Base-by-base conservation (phyloP, 2,888 invertebrate genomes). In the Caenorhabditis afra region DNA sequence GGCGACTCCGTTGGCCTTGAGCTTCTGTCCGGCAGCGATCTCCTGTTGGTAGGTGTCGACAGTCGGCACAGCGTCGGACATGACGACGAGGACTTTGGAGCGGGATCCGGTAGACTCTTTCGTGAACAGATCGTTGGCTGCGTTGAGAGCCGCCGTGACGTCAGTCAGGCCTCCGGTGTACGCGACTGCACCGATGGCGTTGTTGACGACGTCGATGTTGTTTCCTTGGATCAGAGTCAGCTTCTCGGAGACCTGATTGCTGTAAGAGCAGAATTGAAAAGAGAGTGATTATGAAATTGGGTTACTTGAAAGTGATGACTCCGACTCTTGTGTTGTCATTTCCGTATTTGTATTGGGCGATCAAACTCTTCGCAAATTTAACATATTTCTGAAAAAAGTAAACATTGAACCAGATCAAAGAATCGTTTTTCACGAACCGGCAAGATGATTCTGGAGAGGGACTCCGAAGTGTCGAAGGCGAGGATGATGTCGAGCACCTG, bases 41-140 rank as follows among this genome's bases (percentile, higher is more conserved):
- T 73, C 73, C 44, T 62, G 37, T 0, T 22, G 12, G 20, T 62
- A 62, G 2, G 73, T 73, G 22, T 73, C 78, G 35, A 79, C 78
- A 29, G 78, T 79, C 57, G 78, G 78, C 22, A 67, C 62, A n/a
- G 61, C 78, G n/a, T 79, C 78, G 23, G 73, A 67, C 5, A 79
- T 62, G 29, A 79, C 67, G 29, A 79, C 50, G 5, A 73, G 47
- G 20, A 73, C 73, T 52, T 55, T 55, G 12, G 52, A 52, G 20
- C 58, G 53, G 23, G 50, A 3, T 22, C 11, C 35, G n/a, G 41
- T 20, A 3, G 73, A 73, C 44, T 78, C 78, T 11, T 0, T 20
- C 1, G 14, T 20, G 58, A 79, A 79, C 1, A 44, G 10, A 0
- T 29, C 16, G n/a, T 52, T 66, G 10, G 78, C 71, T 12, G 20